Evolutionary conservation across 2,797 vertebrate genomes (phyloP).

Genomic region (Manis javanica): DNA sequence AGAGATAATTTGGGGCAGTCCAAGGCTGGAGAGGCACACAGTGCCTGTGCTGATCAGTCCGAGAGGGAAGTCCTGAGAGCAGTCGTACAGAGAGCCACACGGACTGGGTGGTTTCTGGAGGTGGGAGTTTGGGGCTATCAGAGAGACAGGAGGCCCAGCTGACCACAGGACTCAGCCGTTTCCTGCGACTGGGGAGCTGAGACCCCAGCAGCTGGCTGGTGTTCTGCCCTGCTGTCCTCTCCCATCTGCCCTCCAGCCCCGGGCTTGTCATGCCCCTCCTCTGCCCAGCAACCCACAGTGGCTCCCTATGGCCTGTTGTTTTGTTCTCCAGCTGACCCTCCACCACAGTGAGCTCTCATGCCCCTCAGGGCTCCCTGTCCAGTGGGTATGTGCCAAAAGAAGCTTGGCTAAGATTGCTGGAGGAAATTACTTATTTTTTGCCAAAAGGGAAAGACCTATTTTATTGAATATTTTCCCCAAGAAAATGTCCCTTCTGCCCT

Average conservation of each 20-base stretch:
- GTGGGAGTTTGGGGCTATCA: neutral
- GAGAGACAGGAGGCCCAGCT: neutral
- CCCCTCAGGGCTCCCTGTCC: neutral
- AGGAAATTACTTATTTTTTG: slow-evolving; percentile 7
- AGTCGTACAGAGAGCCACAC: neutral
- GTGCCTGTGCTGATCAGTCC: neutral
- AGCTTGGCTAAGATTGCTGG: neutral
- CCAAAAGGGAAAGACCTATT: neutral
- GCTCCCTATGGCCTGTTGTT: neutral
- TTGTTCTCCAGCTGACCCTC: neutral
- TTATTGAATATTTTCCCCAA: neutral
- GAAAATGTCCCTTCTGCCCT: neutral
- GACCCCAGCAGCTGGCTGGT: neutral
- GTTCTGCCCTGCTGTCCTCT: neutral
- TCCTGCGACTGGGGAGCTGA: neutral
- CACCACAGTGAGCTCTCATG: neutral
- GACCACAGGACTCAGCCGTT: neutral
- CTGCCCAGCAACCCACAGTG: neutral
- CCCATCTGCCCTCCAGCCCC: neutral
- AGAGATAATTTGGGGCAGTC: neutral
- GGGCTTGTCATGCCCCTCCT: neutral
- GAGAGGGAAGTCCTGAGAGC: neutral
- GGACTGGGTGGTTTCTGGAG: neutral
- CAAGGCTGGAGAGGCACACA: neutral
- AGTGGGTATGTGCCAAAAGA: neutral